Conservation (phyloP, 2,888 invertebrate species). For the Aspidiotus rigidus region DNA sequence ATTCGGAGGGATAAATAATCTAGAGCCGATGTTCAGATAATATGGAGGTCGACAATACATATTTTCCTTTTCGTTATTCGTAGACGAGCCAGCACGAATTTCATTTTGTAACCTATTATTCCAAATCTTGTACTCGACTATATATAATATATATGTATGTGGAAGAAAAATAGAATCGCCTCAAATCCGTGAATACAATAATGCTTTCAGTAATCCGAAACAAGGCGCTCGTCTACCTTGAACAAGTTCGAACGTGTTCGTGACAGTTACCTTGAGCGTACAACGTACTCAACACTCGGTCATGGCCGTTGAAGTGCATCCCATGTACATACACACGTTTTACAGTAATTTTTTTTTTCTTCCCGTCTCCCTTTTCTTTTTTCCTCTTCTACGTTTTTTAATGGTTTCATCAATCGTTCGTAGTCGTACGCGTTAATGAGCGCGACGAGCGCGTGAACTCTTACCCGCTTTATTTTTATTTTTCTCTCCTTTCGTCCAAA, state of each 20-base stretch:
- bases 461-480: neutral
- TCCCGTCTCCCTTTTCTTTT: neutral
- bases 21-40: too few species aligned
- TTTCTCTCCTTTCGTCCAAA: too few species aligned
- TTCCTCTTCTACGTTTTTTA: neutral
- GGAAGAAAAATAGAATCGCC: neutral
- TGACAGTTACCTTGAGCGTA: constrained; percentile 4
- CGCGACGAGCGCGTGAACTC: neutral
- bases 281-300: constrained; percentile 2
- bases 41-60: too few species aligned
- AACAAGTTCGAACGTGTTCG: constrained; percentile 1
- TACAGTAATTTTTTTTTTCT: too few species aligned
- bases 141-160: too few species aligned
- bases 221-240: neutral
- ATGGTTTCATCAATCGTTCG: constrained; percentile 2
- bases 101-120: constrained; percentile 4
- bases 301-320: constrained; percentile 4
- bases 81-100: neutral
- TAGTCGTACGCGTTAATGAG: neutral
- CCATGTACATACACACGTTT: neutral
- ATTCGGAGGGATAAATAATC: too few species aligned
- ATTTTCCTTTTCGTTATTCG: neutral
- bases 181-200: neutral
- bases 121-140: neutral
- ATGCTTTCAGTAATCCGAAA: neutral